phyloP scores from a whole-genome alignment of 1,140 invertebrate genomes.

The Formica selysi region DNA sequence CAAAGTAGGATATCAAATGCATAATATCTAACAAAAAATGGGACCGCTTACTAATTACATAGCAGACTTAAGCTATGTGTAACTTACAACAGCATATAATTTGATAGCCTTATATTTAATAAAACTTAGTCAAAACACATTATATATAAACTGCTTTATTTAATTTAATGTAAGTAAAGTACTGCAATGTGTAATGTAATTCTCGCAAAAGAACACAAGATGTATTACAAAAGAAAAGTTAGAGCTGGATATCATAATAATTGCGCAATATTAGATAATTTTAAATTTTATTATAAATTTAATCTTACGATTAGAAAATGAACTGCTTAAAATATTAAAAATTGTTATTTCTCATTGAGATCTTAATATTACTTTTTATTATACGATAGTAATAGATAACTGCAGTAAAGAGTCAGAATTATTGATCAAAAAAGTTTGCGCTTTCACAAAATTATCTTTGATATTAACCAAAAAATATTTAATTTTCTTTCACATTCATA shows the following conservation, averaged over 20 bases:
- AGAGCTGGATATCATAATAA: constrained; percentile 36
- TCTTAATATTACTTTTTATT: constrained; percentile 23
- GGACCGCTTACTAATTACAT: constrained; percentile 71
- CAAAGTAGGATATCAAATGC: constrained; percentile 41
- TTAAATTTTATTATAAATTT: constrained; percentile 60
- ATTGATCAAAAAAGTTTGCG: constrained; percentile 45
- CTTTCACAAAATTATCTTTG: constrained; percentile 28
- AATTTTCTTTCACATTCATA: neutral
- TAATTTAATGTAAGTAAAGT: constrained; percentile 72
- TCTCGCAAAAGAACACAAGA: constrained; percentile 43
- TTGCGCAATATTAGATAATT: constrained; percentile 65
- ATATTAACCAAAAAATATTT: neutral
- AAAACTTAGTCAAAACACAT: constrained; percentile 75
- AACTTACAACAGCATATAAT: constrained; percentile 78
- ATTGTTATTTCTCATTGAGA: constrained; percentile 53
- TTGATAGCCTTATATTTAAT: constrained; percentile 81
- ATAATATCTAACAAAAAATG: constrained; percentile 61
- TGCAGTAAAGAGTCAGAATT: constrained; percentile 73
- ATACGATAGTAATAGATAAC: constrained; percentile 42
- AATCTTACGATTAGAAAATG: constrained; percentile 55
- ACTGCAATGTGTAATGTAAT: constrained; percentile 65
- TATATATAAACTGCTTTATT: constrained; percentile 51
- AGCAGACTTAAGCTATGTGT: constrained; percentile 79
- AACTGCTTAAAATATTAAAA: constrained; percentile 60
- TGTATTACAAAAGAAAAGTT: constrained; percentile 49